Base-by-base conservation (phyloP, 2,888 invertebrate species). In the Selenia dentaria region DNA sequence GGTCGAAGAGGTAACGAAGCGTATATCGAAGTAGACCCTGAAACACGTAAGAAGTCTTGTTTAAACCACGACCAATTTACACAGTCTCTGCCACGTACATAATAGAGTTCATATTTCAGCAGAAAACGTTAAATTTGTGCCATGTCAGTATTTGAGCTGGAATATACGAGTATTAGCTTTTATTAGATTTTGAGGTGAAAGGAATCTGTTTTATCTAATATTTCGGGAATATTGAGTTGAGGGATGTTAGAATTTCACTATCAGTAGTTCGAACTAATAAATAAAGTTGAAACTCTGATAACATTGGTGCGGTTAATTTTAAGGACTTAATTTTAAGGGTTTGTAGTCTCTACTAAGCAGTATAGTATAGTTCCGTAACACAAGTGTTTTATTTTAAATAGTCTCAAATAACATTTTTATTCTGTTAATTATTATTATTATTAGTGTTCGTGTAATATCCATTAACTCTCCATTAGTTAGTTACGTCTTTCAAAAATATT, bases 1-100 rank as follows among this genome's bases (percentile, higher is more conserved):
- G 57, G 56, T 62, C 58, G 49, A 47, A 42, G 40, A 55, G 63
- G 61, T 78, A 79, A 78, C 77, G 73, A 78, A 76, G 74, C 69
- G 68, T 59, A 67, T 72, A 72, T 66, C 62, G 67, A 64, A 70
- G 72, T 67, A 65, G 64, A 70, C 64, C 67, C 66, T 63, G 61
- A 67, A 63, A 67, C 59, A 66, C 66, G 36, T 40, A 46, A 40
- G 39, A 41, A 37, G 57, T 52, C 66, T 64, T 67, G 57, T 66
- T 68, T 65, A 68, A 56, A 49, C 60, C 57, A 51, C 49, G 35
- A 46, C 37, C 41, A 41, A 43, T 38, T 46, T 40, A 42, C 28
- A 25, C 43, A 44, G 41, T 18, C 57, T 51, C 63, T 75, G 61
- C 64, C 34, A 2, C 29, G 1, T 25, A 1, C 6, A 2, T 0